These are phyloP conservation scores for Neodiprion virginianus DNA, from an alignment of 1,140 invertebrate genomes.

Conservation along the genomic window DNA sequence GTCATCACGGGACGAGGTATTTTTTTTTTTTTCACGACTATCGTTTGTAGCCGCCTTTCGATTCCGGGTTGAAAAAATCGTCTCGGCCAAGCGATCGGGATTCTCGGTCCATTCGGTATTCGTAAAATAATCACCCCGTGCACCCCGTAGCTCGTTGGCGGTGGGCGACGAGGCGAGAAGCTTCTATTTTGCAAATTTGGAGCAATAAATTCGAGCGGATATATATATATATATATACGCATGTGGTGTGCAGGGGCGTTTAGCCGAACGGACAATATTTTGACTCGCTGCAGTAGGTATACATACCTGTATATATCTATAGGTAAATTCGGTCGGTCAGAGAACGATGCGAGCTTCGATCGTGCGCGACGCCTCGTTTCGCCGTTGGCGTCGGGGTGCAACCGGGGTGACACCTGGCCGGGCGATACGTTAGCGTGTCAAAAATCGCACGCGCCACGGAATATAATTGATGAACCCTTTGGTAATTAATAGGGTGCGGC, in stretches of 20 bases:
- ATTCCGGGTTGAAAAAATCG: background rate
- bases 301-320: background rate
- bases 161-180: no score
- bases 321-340: background rate
- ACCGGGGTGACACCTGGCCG: conserved; percentile 51
- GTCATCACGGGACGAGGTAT: no score
- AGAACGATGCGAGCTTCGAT: background rate
- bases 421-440: conserved; percentile 60
- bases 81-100: background rate
- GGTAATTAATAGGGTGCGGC: conserved; percentile 55
- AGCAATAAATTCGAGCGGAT: no score
- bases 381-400: background rate
- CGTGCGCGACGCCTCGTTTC: background rate
- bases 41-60: no score
- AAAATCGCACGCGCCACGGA: conserved; percentile 47
- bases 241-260: background rate
- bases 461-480: conserved; percentile 58
- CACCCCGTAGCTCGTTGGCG: no score
- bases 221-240: no score
- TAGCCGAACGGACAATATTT: background rate
- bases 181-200: no score
- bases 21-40: no score
- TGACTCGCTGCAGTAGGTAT: background rate
- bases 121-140: background rate
- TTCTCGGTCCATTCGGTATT: background rate